Evolutionary conservation across 2,797 vertebrate species (phyloP).

Genomic region (Molossus molossus): DNA sequence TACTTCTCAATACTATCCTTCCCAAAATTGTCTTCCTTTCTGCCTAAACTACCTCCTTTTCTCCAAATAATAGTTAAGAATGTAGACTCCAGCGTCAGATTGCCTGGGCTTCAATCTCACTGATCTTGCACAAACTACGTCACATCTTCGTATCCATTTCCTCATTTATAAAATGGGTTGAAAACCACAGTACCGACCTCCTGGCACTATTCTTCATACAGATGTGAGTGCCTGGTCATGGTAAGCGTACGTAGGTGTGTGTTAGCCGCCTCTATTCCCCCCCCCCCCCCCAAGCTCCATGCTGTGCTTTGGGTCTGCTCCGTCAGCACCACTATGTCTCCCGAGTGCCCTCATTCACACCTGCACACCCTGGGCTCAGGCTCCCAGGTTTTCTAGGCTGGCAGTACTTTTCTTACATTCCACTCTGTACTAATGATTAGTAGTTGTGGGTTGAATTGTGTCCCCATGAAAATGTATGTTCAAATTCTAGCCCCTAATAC

Average conservation of each 20-base stretch:
- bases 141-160: neutral
- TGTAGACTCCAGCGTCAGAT: neutral
- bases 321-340: accelerated
- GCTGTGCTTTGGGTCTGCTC: neutral
- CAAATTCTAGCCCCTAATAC: neutral
- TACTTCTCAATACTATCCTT: neutral
- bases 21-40: neutral
- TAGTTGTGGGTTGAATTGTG: neutral
- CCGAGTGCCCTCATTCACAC: neutral
- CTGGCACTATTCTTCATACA: neutral
- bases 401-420: neutral
- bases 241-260: neutral
- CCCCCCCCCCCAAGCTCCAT: accelerated
- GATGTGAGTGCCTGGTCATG: neutral
- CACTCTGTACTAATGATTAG: neutral
- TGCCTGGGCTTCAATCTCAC: neutral
- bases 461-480: neutral
- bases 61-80: neutral
- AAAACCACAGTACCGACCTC: neutral
- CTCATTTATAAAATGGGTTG: neutral
- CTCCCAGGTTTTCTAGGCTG: neutral
- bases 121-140: neutral
- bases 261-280: neutral
- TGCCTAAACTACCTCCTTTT: neutral
- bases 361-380: neutral